phyloP scores from a whole-genome alignment of 1,140 invertebrate species.

The Drosophila watanabei region DNA sequence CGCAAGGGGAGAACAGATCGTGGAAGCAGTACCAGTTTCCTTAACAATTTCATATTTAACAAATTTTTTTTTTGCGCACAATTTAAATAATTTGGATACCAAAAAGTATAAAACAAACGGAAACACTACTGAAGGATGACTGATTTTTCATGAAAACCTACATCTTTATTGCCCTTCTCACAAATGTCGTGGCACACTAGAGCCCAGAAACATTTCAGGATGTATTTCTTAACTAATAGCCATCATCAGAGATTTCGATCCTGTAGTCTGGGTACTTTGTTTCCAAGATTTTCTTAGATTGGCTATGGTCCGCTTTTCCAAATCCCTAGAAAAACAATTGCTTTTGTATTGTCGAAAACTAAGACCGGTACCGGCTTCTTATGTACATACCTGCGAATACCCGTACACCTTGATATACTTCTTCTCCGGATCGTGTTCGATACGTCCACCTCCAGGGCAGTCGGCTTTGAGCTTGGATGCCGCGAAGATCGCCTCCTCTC shows the following conservation, averaged over 20 bases:
- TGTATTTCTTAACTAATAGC: constrained; percentile 56
- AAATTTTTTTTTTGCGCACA: not conserved
- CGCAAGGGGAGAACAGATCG: constrained; percentile 13
- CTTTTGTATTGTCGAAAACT: not conserved
- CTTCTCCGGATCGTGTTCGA: constrained; percentile 88
- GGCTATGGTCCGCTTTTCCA: constrained; percentile 82
- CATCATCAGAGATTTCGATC: constrained; percentile 83
- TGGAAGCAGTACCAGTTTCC: not conserved
- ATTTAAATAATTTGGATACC: constrained; percentile 29
- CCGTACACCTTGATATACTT: constrained; percentile 91
- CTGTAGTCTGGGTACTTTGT: constrained; percentile 74
- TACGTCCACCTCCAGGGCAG: constrained; percentile 92
- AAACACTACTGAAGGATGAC: not conserved
- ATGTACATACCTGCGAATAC: constrained; percentile 89
- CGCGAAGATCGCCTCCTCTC: constrained; percentile 72
- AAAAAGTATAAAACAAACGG: constrained; percentile 3
- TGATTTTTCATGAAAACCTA: constrained; percentile 1
- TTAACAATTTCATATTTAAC: constrained; percentile 13
- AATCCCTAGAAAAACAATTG: constrained; percentile 61
- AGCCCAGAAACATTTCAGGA: not conserved
- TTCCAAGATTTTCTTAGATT: constrained; percentile 64
- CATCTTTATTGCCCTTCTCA: not conserved
- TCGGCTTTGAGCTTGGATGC: constrained; percentile 88
- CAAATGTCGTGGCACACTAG: constrained; percentile 16
- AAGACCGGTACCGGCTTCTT: not conserved